Evolutionary conservation across 2,888 invertebrate genomes (phyloP), one percentile per base, ranked within the genome.

Genomic region (Autographa gamma): DNA sequence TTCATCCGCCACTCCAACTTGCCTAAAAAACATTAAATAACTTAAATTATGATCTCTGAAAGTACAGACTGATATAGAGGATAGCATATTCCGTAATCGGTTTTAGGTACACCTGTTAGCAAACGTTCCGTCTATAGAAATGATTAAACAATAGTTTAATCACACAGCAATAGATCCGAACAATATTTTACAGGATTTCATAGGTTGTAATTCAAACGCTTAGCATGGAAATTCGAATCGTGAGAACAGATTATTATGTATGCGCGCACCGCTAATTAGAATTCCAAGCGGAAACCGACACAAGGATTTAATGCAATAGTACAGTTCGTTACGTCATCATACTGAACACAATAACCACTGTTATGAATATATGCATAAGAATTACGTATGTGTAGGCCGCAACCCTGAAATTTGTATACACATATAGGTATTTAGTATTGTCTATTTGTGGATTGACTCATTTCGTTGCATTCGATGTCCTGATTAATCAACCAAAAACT

Each of bases 211-310:
- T 77, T 77, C 77, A 68, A 74, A 77, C 77, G 77, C 71, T 77
- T 71, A 71, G 71, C 65, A 66, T 66, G 54, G 74, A 77, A 74
- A 77, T 77, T 77, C 71, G 67, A 68, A 71, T 61, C 67, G 60
- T 59, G 77, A 74, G 74, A 66, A 71, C 74, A 74, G 74, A 77
- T 77, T 77, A 77, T 77, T 74, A 74, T 66, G 77, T 71, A 74
- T 74, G 77, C 71, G 60, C 62, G 48, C 60, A 79, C 66, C 59
- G 65, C 79, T 74, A 79, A 79, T 74, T 79, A 79, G 79, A 76
- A 79, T 79, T 79, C 76, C 76, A 76, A 65, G 62, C 66, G 69
- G 64, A 74, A 73, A 68, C 71, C 63, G 32, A 64, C 68, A 61
- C 56, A 63, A 63, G 63, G 41, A 71, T 65, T 77, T 73, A 67